A percentile compares a stretch with the other conserved stretches of the same genome.
Conservation (phyloP, 1,140 invertebrate genomes). For the Calephelis virginiensis region DNA sequence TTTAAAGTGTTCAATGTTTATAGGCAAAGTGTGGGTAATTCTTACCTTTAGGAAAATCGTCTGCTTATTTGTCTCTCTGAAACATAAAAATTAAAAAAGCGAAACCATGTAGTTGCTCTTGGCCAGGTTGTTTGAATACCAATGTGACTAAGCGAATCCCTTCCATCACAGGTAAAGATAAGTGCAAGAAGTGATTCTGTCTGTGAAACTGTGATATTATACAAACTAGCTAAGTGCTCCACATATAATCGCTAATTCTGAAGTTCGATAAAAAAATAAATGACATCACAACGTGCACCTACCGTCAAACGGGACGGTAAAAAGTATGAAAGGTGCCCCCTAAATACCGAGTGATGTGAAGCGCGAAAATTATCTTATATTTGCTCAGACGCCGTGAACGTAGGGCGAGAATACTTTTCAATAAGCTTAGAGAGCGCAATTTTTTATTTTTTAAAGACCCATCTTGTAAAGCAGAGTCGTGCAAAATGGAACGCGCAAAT, state of each 20-base stretch:
- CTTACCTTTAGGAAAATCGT: too few relatives aligned
- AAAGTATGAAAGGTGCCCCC: slow-evolving; percentile 74
- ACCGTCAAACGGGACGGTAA: slow-evolving; percentile 63
- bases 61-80: too few relatives aligned
- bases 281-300: slow-evolving; percentile 59
- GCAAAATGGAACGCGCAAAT: slow-evolving; percentile 62
- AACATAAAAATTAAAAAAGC: too few relatives aligned
- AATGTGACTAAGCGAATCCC: too few relatives aligned
- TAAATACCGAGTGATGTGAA: slow-evolving; percentile 74
- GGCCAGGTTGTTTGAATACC: too few relatives aligned
- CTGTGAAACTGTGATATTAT: too few relatives aligned
- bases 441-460: slow-evolving; percentile 55
- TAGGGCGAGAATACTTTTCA: slow-evolving; percentile 75
- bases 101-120: too few relatives aligned
- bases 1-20: too few relatives aligned
- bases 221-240: neutral
- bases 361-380: slow-evolving; percentile 77
- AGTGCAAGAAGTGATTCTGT: too few relatives aligned
- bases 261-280: slow-evolving; percentile 62
- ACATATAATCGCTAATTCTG: slow-evolving; percentile 2
- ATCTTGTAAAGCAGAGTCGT: slow-evolving; percentile 57
- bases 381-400: slow-evolving; percentile 74
- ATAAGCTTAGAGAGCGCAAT: slow-evolving; percentile 74
- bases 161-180: too few relatives aligned
- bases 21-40: too few relatives aligned